These are phyloP conservation scores for Gadopsis marmoratus DNA, from an alignment of 2,797 vertebrate species.

Conservation along the genomic window DNA sequence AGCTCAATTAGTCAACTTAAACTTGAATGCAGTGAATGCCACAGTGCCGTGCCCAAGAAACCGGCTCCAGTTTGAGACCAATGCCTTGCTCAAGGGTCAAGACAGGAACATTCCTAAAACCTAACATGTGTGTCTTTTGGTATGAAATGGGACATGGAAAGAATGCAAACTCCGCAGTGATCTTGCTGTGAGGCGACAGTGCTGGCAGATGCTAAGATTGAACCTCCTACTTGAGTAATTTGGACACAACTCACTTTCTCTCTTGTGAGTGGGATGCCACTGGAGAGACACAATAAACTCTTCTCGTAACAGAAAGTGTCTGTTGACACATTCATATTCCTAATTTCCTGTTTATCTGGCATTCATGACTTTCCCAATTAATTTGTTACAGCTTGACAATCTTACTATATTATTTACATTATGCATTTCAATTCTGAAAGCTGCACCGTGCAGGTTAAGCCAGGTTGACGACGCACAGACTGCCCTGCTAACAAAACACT, in stretches of 20 bases:
- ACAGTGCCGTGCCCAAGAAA: not conserved
- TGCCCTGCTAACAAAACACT: too few species aligned
- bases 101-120: not conserved
- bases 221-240: conserved; percentile 7
- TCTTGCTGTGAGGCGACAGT: not conserved
- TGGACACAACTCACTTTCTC: conserved; percentile 8
- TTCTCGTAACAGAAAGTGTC: conserved; percentile 15
- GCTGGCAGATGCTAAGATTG: conserved; percentile 7
- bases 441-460: not conserved
- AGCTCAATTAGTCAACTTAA: conserved; percentile 17
- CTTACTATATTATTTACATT: not conserved
- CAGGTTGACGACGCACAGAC: not conserved
- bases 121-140: not conserved
- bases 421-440: not conserved
- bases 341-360: conserved; percentile 45
- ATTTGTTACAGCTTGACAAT: conserved; percentile 22
- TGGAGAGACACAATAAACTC: conserved; percentile 27
- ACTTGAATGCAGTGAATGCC: not conserved
- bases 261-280: conserved; percentile 36
- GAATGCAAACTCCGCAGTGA: not conserved
- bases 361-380: conserved; percentile 16
- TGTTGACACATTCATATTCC: conserved; percentile 37
- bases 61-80: not conserved
- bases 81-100: not conserved
- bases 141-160: not conserved